These are phyloP conservation scores for Zaprionus ghesquierei DNA, from an alignment of 1,140 invertebrate species.

Conservation along the genomic window DNA sequence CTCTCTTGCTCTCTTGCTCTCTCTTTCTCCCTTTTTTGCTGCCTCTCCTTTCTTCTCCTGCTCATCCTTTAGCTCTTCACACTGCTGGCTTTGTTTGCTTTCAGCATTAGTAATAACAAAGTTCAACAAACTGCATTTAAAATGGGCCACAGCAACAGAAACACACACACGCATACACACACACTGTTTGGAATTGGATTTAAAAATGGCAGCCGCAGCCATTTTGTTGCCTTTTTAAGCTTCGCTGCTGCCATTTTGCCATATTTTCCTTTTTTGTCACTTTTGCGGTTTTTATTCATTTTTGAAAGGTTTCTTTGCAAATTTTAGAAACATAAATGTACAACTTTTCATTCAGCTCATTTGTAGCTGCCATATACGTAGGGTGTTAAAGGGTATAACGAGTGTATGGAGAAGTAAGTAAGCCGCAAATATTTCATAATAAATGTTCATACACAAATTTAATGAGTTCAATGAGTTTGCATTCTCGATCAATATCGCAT, in stretches of 20 bases:
- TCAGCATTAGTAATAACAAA: slow-evolving; percentile 64
- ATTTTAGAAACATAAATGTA: not conserved
- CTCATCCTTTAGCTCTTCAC: not conserved
- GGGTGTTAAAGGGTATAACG: not conserved
- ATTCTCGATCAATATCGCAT: not conserved
- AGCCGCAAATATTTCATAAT: not conserved
- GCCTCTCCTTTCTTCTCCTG: not conserved
- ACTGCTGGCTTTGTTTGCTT: slow-evolving; percentile 45
- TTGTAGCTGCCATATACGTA: not conserved
- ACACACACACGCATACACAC: slow-evolving; percentile 26
- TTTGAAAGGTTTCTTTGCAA: slow-evolving; percentile 20
- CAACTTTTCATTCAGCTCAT: not conserved
- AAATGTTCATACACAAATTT: not conserved
- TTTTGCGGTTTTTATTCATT: slow-evolving; percentile 6
- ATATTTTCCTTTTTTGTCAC: slow-evolving; percentile 29
- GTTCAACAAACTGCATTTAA: slow-evolving; percentile 71
- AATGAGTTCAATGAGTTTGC: not conserved
- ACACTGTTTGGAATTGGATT: slow-evolving; percentile 21
- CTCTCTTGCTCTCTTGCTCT: not conserved
- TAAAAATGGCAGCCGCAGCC: slow-evolving; percentile 26
- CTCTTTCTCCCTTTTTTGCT: not conserved
- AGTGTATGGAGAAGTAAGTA: not conserved
- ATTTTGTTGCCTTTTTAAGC: slow-evolving; percentile 33
- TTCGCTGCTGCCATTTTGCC: slow-evolving; percentile 19
- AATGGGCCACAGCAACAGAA: slow-evolving; percentile 47